phyloP scores from a whole-genome alignment of 2,113 vertebrate species.

The Gambusia affinis region DNA sequence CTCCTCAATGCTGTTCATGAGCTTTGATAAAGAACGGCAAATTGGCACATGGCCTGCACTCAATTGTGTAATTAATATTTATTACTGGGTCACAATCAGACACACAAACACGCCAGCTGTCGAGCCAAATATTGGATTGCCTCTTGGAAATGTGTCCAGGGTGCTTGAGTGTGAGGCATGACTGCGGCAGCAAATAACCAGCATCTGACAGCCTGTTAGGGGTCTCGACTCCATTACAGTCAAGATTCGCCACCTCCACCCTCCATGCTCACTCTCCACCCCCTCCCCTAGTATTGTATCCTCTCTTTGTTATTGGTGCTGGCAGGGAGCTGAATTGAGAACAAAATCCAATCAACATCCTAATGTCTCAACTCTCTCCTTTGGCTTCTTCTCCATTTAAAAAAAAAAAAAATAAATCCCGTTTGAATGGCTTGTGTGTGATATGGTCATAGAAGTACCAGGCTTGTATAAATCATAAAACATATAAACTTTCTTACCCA shows the following conservation, averaged over 20 bases:
- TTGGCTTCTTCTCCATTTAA: not conserved
- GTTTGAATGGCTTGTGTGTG: constrained; percentile 24
- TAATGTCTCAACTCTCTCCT: constrained; percentile 42
- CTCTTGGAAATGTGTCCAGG: constrained; percentile 10
- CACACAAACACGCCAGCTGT: constrained; percentile 14
- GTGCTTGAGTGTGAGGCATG: not conserved
- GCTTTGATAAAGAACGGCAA: constrained; percentile 63
- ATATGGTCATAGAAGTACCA: not conserved
- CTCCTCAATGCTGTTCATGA: constrained; percentile 46
- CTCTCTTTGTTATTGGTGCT: constrained; percentile 56
- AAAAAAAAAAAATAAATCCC: not conserved
- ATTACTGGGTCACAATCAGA: constrained; percentile 28
- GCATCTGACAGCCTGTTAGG: constrained; percentile 60
- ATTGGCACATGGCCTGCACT: constrained; percentile 63
- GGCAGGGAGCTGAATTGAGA: constrained; percentile 64
- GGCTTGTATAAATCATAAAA: not conserved
- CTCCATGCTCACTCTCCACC: constrained; percentile 2
- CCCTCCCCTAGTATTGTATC: constrained; percentile 37
- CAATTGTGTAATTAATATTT: constrained; percentile 70
- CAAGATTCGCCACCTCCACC: constrained; percentile 23
- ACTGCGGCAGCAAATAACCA: constrained; percentile 46
- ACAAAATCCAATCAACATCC: constrained; percentile 64
- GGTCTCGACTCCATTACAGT: constrained; percentile 67
- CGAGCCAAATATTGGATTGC: constrained; percentile 22
- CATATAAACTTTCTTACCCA: not conserved